phyloP scores from a whole-genome alignment of 2,888 invertebrate genomes.

The Cenopis cana region DNA sequence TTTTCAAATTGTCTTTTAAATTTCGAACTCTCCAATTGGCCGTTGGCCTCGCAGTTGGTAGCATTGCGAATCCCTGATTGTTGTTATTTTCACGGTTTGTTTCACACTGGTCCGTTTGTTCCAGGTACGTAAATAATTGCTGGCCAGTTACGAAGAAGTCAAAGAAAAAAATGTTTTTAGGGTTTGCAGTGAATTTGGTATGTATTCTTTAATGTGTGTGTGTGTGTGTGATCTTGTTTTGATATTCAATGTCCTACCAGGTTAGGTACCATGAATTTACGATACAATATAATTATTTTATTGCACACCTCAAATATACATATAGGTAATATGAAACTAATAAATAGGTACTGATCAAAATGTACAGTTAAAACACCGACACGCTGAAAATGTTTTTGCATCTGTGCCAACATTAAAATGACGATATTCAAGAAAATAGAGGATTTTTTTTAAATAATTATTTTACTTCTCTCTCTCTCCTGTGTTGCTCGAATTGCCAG shows the following conservation, averaged over 20 bases:
- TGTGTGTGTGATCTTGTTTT: neutral
- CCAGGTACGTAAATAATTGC: conserved; percentile 42
- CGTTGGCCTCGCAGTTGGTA: conserved; percentile 26
- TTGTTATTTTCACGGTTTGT: conserved; percentile 44
- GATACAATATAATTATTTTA: too few species aligned
- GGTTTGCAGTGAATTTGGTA: neutral
- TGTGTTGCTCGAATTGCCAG: too few species aligned
- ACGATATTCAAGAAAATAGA: neutral
- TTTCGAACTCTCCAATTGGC: conserved; percentile 25
- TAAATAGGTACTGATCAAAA: too few species aligned
- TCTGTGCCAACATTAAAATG: neutral
- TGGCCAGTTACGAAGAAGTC: conserved; percentile 29
- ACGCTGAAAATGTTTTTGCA: too few species aligned
- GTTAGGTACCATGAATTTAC: too few species aligned
- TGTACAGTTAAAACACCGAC: too few species aligned
- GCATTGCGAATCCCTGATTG: conserved; percentile 40
- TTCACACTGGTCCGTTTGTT: conserved; percentile 43
- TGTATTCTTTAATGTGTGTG: neutral
- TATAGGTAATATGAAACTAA: too few species aligned
- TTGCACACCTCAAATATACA: too few species aligned
- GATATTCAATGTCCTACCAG: neutral
- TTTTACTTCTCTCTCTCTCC: too few species aligned
- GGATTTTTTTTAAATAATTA: too few species aligned
- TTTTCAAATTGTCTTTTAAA: conserved; percentile 24
- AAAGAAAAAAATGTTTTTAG: conserved; percentile 11